A percentile compares a stretch with the other conserved stretches of the same genome.
Evolutionary conservation across 1,140 invertebrate species (phyloP).

Genomic region (Lordiphosa clarofinis): DNA sequence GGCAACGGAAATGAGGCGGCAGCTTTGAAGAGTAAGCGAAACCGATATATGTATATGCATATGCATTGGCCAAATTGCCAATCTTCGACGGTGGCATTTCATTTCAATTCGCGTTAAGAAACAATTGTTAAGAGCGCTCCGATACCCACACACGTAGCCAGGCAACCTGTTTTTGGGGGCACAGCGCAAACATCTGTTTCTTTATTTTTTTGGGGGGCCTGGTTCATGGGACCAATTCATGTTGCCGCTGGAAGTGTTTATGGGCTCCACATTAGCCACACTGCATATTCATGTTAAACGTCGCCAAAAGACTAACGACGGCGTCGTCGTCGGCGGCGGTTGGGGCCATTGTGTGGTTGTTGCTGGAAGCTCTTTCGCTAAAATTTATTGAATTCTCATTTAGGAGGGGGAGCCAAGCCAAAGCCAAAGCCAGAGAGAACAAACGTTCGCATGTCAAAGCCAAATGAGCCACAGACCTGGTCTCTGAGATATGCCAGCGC

Average conservation of each 20-base stretch:
- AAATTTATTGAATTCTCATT: constrained; percentile 78
- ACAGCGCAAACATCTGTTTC: constrained; percentile 41
- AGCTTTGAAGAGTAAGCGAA: constrained; percentile 39
- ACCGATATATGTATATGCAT: constrained; percentile 24
- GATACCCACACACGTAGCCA: constrained; percentile 63
- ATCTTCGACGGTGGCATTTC: constrained; percentile 71
- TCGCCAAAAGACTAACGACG: constrained; percentile 76
- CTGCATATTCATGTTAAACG: constrained; percentile 78
- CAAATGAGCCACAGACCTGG: constrained; percentile 55
- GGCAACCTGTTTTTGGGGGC: constrained; percentile 60
- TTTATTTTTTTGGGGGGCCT: constrained; percentile 23
- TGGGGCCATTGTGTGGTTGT: constrained; percentile 56
- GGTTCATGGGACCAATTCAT: constrained; percentile 55
- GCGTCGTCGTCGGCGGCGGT: constrained; percentile 18
- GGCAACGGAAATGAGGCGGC: constrained; percentile 62
- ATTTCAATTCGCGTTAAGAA: constrained; percentile 74
- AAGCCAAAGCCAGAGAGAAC: constrained; percentile 20
- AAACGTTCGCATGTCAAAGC: constrained; percentile 68
- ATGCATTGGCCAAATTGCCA: constrained; percentile 55
- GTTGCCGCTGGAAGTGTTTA: constrained; percentile 78
- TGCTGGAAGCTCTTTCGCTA: constrained; percentile 44
- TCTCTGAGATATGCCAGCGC: constrained; percentile 49
- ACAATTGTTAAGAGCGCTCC: constrained; percentile 60
- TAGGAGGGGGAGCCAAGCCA: constrained; percentile 24
- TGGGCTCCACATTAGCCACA: constrained; percentile 79